phyloP scores from a whole-genome alignment of 2,888 invertebrate species.

The Melipona bicolor region DNA sequence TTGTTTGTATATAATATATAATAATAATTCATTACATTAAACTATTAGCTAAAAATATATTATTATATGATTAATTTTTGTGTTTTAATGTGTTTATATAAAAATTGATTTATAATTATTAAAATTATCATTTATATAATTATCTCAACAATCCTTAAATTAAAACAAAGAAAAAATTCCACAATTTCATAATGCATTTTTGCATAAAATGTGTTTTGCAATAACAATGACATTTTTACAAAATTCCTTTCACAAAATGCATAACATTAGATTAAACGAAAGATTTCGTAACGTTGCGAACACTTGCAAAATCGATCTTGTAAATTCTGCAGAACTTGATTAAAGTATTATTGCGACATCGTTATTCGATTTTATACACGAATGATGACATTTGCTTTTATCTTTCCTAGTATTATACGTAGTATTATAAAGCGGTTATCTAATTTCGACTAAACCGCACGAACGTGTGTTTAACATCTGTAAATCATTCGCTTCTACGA shows the following conservation, averaged over 20 bases:
- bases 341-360: background rate
- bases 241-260: background rate
- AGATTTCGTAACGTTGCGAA: background rate
- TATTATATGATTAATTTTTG: no score
- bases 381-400: slow-evolving; percentile 32
- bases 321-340: background rate
- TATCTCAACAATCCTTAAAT: no score
- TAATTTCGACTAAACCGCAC: slow-evolving; percentile 29
- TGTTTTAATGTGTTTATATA: no score
- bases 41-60: no score
- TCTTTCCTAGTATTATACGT: slow-evolving; percentile 1
- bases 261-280: background rate
- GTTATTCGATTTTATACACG: background rate
- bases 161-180: background rate
- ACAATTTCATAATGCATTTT: background rate
- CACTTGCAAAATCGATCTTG: background rate
- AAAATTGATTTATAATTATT: no score
- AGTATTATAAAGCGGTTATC: slow-evolving; percentile 29
- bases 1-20: no score
- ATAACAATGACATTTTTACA: background rate
- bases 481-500: slow-evolving; percentile 26
- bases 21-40: no score
- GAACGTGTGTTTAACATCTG: background rate
- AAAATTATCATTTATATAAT: no score
- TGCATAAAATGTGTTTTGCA: background rate